A percentile compares a stretch with the other conserved stretches of the same genome.
Conservation (phyloP, 2,888 invertebrate species). For the Scaptomyza cyrtandrae region DNA sequence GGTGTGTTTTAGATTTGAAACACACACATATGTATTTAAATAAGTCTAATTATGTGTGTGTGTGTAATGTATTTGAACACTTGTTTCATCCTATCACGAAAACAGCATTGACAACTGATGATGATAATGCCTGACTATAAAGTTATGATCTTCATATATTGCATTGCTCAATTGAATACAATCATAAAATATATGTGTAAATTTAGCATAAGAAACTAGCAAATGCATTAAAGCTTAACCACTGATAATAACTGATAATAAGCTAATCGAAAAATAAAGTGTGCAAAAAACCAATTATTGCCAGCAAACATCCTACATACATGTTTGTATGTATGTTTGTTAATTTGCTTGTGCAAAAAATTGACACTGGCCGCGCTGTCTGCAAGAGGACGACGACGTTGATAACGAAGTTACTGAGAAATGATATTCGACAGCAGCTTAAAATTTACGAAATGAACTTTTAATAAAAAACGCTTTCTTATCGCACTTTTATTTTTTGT, state of each 20-base stretch:
- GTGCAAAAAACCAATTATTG: conserved; percentile 3
- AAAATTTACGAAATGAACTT: conserved; percentile 49
- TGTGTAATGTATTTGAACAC: neutral
- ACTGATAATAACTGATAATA: conserved; percentile 17
- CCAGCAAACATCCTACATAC: conserved; percentile 8
- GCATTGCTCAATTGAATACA: conserved; percentile 20
- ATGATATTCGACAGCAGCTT: conserved; percentile 37
- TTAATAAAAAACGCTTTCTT: conserved; percentile 32
- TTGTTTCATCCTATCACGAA: conserved; percentile 14
- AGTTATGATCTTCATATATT: conserved; percentile 32
- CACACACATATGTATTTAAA: no score
- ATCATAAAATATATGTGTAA: conserved; percentile 35
- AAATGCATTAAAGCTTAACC: neutral
- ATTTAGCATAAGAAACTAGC: conserved; percentile 38
- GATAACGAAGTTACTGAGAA: conserved; percentile 61
- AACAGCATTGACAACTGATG: conserved; percentile 25
- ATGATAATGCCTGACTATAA: conserved; percentile 28
- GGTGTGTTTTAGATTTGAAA: neutral
- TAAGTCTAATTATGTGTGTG: neutral
- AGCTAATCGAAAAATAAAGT: no score
- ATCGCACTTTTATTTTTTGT: conserved; percentile 16
- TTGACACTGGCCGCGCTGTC: conserved; percentile 74
- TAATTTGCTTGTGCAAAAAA: conserved; percentile 35
- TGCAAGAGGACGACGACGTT: conserved; percentile 52
- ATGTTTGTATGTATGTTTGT: neutral